These are phyloP conservation scores for Drosophila orosa DNA, from an alignment of 1,140 invertebrate genomes.

Conservation along the genomic window DNA sequence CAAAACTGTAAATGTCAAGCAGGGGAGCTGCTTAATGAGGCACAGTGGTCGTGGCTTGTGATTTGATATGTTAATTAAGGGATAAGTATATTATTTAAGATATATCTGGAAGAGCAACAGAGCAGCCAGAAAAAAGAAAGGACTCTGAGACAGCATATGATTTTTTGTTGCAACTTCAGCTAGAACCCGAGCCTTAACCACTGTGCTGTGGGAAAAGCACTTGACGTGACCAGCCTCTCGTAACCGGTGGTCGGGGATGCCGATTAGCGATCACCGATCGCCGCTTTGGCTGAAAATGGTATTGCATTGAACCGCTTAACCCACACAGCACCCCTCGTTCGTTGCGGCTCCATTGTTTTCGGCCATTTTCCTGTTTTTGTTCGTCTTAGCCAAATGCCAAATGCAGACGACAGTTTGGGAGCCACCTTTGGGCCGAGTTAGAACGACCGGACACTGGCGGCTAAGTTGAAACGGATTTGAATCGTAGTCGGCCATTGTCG, in stretches of 20 bases:
- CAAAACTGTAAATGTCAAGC: conserved; percentile 62
- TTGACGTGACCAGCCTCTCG: conserved; percentile 45
- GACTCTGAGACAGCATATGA: too few relatives aligned
- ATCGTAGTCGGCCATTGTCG: conserved; percentile 30
- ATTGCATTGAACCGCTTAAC: conserved; percentile 44
- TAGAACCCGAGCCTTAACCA: conserved; percentile 4
- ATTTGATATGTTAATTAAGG: neutral
- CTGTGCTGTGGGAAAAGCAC: conserved; percentile 38
- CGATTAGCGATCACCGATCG: conserved; percentile 33
- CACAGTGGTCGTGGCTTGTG: conserved; percentile 41
- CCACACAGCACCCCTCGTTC: conserved; percentile 39
- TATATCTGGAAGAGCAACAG: too few relatives aligned
- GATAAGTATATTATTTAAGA: neutral
- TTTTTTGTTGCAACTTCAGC: too few relatives aligned
- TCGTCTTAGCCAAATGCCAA: conserved; percentile 62
- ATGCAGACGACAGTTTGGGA: conserved; percentile 63
- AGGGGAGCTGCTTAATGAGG: neutral
- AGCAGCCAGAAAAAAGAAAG: too few relatives aligned
- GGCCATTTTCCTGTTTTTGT: conserved; percentile 34
- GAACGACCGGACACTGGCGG: conserved; percentile 47
- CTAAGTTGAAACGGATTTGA: conserved; percentile 61
- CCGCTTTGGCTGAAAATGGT: conserved; percentile 37
- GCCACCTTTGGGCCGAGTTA: conserved; percentile 47
- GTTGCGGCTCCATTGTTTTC: conserved; percentile 38
- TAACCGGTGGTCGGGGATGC: conserved; percentile 2